Evolutionary conservation across 2,797 vertebrate species (phyloP), one percentile per base, ranked within the genome.

Genomic region (Falco cherrug): DNA sequence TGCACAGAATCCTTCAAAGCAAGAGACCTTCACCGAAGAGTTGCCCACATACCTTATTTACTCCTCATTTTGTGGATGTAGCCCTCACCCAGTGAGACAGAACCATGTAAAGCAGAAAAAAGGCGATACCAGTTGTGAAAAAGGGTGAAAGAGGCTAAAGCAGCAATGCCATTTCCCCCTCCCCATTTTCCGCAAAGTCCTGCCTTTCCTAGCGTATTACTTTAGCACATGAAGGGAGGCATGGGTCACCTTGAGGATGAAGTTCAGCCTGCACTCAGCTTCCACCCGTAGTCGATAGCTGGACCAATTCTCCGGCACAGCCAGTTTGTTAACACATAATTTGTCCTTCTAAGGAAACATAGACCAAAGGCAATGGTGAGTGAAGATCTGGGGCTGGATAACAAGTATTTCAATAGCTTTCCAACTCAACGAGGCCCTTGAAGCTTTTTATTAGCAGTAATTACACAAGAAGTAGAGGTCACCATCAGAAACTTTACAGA

Each of bases 391-490:
- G 16, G 31, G 5, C 16, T 65, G 43, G 18, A 69, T 78, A 83
- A 33, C n/a, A 74, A 61, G 31, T 63, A 70, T 87, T 74, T 87
- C 48, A 93, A 93, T 39, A 87, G 31, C 65, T 81, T 77, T 74
- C 18, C 53, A 81, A 82, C 20, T 43, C 61, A 84, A 39, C 43
- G 56, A 89, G 65, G 43, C 61, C 35, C 50, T 75, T 75, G 63
- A 75, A 87, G 43, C 48, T 89, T 86, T 79, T 92, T 45, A 78
- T 87, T 89, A 89, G 15, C 61, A 78, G n/a, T 59, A 89, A 84
- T 65, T 35, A 84, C 21, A 22, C 86, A 77, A 84, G 64, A 93
- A 80, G 84, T 17, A 89, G 31, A 85, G 79, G 91, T 94, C 93
- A 70, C 28, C 50, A 96, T 9, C n/a, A 48, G 68, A 67, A 65